phyloP scores from a whole-genome alignment of 2,888 invertebrate species.

The Harpalus rufipes region DNA sequence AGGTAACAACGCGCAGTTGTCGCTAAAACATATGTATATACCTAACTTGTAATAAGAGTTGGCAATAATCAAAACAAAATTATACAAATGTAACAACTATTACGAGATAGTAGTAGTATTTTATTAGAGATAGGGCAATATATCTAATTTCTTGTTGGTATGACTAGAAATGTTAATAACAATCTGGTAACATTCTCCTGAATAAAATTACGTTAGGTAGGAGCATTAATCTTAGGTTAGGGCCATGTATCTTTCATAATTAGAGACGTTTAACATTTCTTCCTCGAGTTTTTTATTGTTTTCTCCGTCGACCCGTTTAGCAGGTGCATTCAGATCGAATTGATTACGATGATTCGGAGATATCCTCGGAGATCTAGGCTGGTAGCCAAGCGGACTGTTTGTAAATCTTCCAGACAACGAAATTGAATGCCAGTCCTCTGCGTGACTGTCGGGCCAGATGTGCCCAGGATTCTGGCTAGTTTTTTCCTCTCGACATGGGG shows the following conservation, averaged over 20 bases:
- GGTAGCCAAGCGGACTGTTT: conserved; percentile 61
- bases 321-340: conserved; percentile 64
- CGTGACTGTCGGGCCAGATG: conserved; percentile 48
- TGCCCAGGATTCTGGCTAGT: conserved; percentile 31
- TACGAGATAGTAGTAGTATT: too few relatives aligned
- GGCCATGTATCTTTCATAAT: conserved; percentile 62
- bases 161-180: conserved; percentile 57
- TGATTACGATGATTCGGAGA: conserved; percentile 62
- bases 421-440: conserved; percentile 63
- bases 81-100: too few relatives aligned
- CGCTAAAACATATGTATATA: too few relatives aligned
- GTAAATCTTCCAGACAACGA: conserved; percentile 65
- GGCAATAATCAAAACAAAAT: too few relatives aligned
- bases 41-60: too few relatives aligned
- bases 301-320: conserved; percentile 55
- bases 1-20: too few relatives aligned
- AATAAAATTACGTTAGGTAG: conserved; percentile 46
- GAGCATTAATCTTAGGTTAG: conserved; percentile 50
- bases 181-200: conserved; percentile 11
- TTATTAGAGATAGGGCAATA: too few relatives aligned
- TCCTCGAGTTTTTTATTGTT: conserved; percentile 36
- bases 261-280: conserved; percentile 60
- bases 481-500: conserved; percentile 62
- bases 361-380: conserved; percentile 36
- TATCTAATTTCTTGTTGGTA: neutral